Percentiles rank a stretch among this genome's conserved stretches.
Evolutionary conservation across 2,113 vertebrate species (phyloP).

Genomic region (Sinocyclocheilus maitianheensis): DNA sequence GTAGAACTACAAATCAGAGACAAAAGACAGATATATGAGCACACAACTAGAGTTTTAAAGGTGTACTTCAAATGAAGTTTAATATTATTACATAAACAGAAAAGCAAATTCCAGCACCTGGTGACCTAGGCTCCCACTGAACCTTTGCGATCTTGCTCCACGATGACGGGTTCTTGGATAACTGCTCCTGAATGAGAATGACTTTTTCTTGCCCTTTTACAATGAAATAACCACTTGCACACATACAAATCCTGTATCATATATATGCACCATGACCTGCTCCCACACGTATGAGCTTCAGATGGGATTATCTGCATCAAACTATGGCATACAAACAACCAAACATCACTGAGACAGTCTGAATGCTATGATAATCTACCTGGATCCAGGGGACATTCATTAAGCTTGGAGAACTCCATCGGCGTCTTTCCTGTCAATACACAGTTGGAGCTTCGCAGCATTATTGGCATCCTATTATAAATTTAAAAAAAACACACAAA

Average conservation of each 20-base stretch:
- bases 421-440: slow-evolving; percentile 94
- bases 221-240: slow-evolving; percentile 93
- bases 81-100: not conserved
- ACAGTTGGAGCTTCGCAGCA: slow-evolving; percentile 97
- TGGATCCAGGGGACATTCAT: slow-evolving; percentile 96
- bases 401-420: slow-evolving; percentile 94
- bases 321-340: not conserved
- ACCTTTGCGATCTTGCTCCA: slow-evolving; percentile 96
- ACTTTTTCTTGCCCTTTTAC: slow-evolving; percentile 99
- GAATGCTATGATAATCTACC: slow-evolving; percentile 68
- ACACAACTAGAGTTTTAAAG: not conserved
- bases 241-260: not conserved
- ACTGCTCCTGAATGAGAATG: slow-evolving; percentile 97
- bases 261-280: not conserved
- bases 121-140: slow-evolving; percentile 94
- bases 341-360: not conserved
- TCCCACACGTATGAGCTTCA: not conserved
- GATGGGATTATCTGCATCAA: not conserved
- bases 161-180: slow-evolving; percentile 98
- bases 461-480: slow-evolving; percentile 91
- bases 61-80: not conserved
- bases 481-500: too few species aligned
- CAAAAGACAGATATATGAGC: not conserved
- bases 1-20: slow-evolving; percentile 81
- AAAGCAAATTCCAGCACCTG: slow-evolving; percentile 76